Conservation (phyloP, 2,113 vertebrate genomes). For the Pithys albifrons region DNA sequence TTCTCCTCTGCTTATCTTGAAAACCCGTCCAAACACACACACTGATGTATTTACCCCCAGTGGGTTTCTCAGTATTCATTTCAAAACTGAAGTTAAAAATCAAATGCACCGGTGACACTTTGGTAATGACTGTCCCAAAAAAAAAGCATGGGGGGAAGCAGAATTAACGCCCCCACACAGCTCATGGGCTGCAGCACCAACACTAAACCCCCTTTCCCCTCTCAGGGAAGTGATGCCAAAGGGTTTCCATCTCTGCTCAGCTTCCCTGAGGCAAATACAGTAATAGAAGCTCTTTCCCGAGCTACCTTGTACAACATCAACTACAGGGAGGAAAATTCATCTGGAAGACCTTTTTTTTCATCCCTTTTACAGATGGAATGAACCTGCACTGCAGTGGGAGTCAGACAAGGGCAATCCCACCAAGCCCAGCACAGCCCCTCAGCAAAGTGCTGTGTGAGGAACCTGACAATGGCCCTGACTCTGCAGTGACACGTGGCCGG, state of each 20-base stretch:
- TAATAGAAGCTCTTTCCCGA: background rate
- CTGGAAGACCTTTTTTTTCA: background rate
- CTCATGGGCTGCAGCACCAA: rapidly evolving
- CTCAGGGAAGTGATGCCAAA: background rate
- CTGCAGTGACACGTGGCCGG: rapidly evolving
- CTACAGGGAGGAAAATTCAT: rapidly evolving
- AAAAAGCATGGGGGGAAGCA: background rate
- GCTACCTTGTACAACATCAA: background rate
- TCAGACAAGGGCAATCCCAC: background rate
- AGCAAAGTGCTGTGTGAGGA: background rate
- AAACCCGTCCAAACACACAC: background rate
- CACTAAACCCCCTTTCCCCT: background rate
- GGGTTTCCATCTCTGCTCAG: background rate
- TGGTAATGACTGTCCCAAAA: background rate
- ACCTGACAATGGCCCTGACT: background rate
- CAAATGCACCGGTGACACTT: background rate
- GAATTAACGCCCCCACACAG: background rate
- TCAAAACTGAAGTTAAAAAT: background rate
- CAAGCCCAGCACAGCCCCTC: background rate
- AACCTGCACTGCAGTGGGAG: background rate
- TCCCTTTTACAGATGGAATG: rapidly evolving
- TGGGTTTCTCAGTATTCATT: background rate
- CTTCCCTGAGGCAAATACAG: background rate
- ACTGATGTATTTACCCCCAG: background rate
- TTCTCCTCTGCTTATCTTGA: background rate